Base-by-base conservation (phyloP, 2,113 vertebrate species). In the Bagarius yarrelli region DNA sequence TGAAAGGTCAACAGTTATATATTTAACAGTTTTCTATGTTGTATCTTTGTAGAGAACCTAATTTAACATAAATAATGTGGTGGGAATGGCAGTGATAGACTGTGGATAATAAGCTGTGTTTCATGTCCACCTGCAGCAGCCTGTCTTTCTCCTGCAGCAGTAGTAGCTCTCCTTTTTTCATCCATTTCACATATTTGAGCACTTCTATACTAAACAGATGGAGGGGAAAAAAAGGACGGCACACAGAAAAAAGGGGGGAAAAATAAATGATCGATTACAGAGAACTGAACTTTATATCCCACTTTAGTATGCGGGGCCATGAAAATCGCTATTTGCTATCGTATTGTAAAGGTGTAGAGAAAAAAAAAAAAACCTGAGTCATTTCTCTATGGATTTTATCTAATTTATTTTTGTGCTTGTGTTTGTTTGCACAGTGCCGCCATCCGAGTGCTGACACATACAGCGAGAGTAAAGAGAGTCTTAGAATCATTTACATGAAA, bases 1-100 rank as follows among this genome's bases (percentile, higher is more conserved):
- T 99, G 95, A 97, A 95, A 97, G 96, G 95, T 95, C 94, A 95
- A 96, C 97, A 97, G 95, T 97, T 98, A 96, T 98, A 98, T 98
- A 98, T 98, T 99, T 98, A 98, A 96, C 97, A 98, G 95, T 98
- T 98, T 99, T 98, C 96, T 98, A 99, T 98, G 96, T 98, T 96
- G 98, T 98, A 98, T 95, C 96, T 98, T 98, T 98, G 96, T 98
- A 99, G 96, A 98, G 94, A 98, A 96, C 93, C 94, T 95, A 98
- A 96, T 97, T 95, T 96, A 95, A 97, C 95, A 95, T 95, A 92
- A 92, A 94, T 92, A 94, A 93, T 88, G 93, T 95, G 95, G 93
- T 91, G 91, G 94, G 91, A 95, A 94, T 90, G 92, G 91, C 92
- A 87, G 83, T 92, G 92, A 90, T 89, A 91, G 91, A 90, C 89